phyloP scores from a whole-genome alignment of 2,113 vertebrate genomes.

The Lepisosteus oculatus region DNA sequence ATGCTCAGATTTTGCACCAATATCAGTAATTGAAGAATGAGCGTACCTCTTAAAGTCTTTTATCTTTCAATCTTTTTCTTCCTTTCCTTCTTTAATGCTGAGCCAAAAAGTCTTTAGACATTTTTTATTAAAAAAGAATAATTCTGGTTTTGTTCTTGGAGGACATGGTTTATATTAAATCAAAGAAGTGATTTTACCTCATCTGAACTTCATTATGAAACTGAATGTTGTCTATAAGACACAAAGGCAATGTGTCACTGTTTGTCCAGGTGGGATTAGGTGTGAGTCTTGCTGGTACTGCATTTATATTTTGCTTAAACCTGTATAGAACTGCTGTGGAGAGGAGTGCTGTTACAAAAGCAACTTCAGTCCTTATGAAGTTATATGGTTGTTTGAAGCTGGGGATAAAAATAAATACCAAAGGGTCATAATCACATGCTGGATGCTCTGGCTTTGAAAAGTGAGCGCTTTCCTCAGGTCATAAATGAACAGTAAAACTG shows the following conservation, averaged over 20 bases:
- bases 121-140: constrained; percentile 47
- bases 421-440: too few species aligned
- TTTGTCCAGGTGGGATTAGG: constrained; percentile 61
- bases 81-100: constrained; percentile 58
- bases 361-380: too few species aligned
- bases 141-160: constrained; percentile 53
- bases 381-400: too few species aligned
- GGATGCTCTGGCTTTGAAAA: too few species aligned
- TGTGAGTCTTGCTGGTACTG: constrained; percentile 7
- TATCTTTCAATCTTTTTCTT: constrained; percentile 28
- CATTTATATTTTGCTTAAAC: too few species aligned
- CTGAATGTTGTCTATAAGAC: constrained; percentile 63
- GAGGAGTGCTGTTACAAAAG: too few species aligned
- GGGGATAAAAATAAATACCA: too few species aligned
- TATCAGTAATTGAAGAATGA: too few species aligned
- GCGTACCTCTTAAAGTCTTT: background rate
- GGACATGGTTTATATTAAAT: constrained; percentile 73
- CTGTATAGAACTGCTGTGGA: too few species aligned
- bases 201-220: constrained; percentile 71
- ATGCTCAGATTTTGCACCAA: too few species aligned
- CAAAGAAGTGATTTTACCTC: constrained; percentile 69
- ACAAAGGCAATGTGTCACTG: constrained; percentile 54
- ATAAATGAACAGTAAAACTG: too few species aligned
- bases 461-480: too few species aligned
- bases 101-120: constrained; percentile 61